Percentiles rank a stretch among this genome's conserved stretches.
phyloP scores from a whole-genome alignment of 2,888 invertebrate genomes.

The Anorthoa munda region DNA sequence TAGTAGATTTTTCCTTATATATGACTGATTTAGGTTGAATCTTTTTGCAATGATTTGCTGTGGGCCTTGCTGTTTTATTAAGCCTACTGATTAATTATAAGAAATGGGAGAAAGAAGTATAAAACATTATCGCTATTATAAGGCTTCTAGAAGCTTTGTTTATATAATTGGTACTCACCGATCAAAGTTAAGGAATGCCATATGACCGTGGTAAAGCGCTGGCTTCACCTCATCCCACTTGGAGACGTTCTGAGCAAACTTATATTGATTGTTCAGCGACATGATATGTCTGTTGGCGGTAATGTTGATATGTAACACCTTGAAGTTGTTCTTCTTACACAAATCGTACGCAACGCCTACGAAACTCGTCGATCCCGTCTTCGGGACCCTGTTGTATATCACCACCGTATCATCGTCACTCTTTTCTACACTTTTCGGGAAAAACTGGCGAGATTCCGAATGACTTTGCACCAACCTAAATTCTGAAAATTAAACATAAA shows the following conservation, averaged over 20 bases:
- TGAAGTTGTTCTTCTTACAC: slow-evolving; percentile 93
- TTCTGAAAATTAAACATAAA: slow-evolving; percentile 77
- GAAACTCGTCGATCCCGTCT: slow-evolving; percentile 99
- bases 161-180: slow-evolving; percentile 91
- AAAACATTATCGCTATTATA: too few relatives aligned
- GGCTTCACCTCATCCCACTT: slow-evolving; percentile 97
- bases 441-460: slow-evolving; percentile 84
- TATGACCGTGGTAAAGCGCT: slow-evolving; percentile 99
- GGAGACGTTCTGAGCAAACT: slow-evolving; percentile 97
- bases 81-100: too few relatives aligned
- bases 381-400: slow-evolving; percentile 98
- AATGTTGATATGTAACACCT: slow-evolving; percentile 97
- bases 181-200: slow-evolving; percentile 98
- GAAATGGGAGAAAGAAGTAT: neutral
- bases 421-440: slow-evolving; percentile 78
- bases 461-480: slow-evolving; percentile 80
- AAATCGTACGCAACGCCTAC: slow-evolving; percentile 97
- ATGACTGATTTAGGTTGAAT: too few relatives aligned
- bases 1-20: neutral
- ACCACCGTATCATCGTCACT: slow-evolving; percentile 94
- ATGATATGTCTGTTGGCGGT: slow-evolving; percentile 99
- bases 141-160: neutral
- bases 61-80: too few relatives aligned
- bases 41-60: too few relatives aligned
- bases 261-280: slow-evolving; percentile 96